Percentiles rank a stretch among this genome's conserved stretches.
These are phyloP conservation scores for Spilogale gracilis DNA, from an alignment of 2,113 vertebrate species.

Conservation along the genomic window DNA sequence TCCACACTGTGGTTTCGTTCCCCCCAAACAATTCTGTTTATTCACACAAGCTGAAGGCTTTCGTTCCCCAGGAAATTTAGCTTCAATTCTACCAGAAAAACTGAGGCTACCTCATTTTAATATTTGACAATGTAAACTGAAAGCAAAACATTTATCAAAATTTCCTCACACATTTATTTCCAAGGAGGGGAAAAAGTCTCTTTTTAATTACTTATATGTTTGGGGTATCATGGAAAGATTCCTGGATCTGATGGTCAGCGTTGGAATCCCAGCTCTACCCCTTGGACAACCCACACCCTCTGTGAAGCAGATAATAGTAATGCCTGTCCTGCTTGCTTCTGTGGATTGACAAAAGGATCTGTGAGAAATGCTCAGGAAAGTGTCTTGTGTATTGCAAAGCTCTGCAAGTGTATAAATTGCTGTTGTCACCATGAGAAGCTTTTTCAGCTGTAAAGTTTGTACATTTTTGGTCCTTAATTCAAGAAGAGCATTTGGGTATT, in stretches of 20 bases:
- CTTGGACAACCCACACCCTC: neutral
- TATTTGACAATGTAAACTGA: slow-evolving; percentile 32
- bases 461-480: slow-evolving; percentile 54
- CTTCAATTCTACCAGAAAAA: slow-evolving; percentile 6
- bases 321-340: neutral
- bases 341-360: neutral
- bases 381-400: neutral
- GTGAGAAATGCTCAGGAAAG: neutral
- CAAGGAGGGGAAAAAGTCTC: neutral
- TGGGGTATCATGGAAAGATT: neutral
- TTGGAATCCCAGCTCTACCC: neutral
- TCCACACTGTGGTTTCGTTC: slow-evolving; percentile 19
- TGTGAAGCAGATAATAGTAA: slow-evolving; percentile 4
- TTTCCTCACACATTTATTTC: slow-evolving; percentile 21
- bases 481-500: slow-evolving; percentile 56
- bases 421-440: neutral
- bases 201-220: slow-evolving; percentile 37
- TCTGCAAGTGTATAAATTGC: slow-evolving; percentile 13
- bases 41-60: neutral
- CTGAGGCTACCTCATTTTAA: neutral
- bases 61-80: slow-evolving; percentile 38
- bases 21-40: neutral
- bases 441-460: slow-evolving; percentile 7
- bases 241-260: neutral
- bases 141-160: slow-evolving; percentile 39